phyloP scores from a whole-genome alignment of 1,140 invertebrate genomes.

The Drosophila nigrodunni region DNA sequence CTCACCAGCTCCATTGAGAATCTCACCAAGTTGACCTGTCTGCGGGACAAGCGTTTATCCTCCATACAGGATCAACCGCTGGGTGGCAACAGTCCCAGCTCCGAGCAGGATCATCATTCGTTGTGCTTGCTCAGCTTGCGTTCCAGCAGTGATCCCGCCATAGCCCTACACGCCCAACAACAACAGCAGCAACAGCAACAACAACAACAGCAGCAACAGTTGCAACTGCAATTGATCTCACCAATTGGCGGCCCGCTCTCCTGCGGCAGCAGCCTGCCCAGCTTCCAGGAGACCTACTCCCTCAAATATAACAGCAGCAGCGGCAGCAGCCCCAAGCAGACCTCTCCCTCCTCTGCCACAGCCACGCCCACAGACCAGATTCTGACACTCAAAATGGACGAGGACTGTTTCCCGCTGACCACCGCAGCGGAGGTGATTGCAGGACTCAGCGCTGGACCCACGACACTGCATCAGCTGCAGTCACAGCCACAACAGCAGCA shows the following conservation, averaged over 20 bases:
- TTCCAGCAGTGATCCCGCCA: constrained; percentile 82
- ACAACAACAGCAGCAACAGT: constrained; percentile 54
- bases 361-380: constrained; percentile 71
- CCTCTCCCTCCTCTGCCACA: constrained; percentile 15
- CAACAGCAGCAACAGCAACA: constrained; percentile 57
- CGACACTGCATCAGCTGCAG: constrained; percentile 59
- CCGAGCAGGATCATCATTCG: constrained; percentile 63
- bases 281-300: constrained; percentile 94
- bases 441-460: constrained; percentile 50
- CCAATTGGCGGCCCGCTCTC: constrained; percentile 70
- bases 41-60: constrained; percentile 84
- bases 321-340: constrained; percentile 62
- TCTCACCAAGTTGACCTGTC: constrained; percentile 79
- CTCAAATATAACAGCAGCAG: constrained; percentile 86
- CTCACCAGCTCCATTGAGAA: constrained; percentile 80
- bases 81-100: constrained; percentile 70
- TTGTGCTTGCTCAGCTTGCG: constrained; percentile 75
- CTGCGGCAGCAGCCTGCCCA: constrained; percentile 89
- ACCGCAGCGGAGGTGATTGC: constrained; percentile 86
- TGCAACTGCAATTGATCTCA: constrained; percentile 70
- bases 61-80: constrained; percentile 84
- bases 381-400: constrained; percentile 90
- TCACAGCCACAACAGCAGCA: constrained; percentile 45
- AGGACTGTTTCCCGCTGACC: constrained; percentile 89
- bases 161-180: constrained; percentile 73